Base-by-base conservation (phyloP, 2,113 vertebrate genomes). In the Urocolius indicus region DNA sequence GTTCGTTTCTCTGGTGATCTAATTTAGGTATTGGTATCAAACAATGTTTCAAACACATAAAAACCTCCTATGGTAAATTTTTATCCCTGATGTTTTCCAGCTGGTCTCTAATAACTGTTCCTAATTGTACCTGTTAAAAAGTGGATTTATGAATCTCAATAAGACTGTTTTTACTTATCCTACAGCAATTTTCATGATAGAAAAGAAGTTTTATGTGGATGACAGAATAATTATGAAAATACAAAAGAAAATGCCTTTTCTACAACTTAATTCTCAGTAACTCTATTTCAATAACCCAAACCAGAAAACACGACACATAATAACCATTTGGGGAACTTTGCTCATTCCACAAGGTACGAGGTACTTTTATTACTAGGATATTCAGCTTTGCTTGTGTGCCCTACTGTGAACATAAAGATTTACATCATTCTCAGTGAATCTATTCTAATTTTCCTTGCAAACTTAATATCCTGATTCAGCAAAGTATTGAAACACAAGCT, bases 51-150 rank as follows among this genome's bases (percentile, higher is more conserved):
- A 96, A 92, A 90, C 80, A 74, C 85, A 93, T 93, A 94, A 96
- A 97, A 97, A 59, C 34, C 68, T 97, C 86, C 93, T 93, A 93
- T 65, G 96, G 84, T 87, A 94, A 92, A 96, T 87, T 96, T 95
- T 87, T 90, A 93, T 90, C 75, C 95, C 97, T 65, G 90, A 95
- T 65, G 73, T 97, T 96, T 96, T 97, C 97, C 97, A 97, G 97
- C 96, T 92, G 93, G 96, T 96, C 87, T 83, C 97, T 97, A 96
- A 96, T 98, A 97, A 98, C 96, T 97, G 96, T 96, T 97, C 94
- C 94, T 98, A 97, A 98, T 97, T 97, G 96, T 97, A 96, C 96
- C 97, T 96, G 97, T 98, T 98, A 97, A 97, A 98, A 98, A 94
- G 89, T 69, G 79, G 97, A 98, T 98, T 98, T 98, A 97, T 97